Conservation (phyloP, 2,797 vertebrate genomes). For the Crax fasciolata region DNA sequence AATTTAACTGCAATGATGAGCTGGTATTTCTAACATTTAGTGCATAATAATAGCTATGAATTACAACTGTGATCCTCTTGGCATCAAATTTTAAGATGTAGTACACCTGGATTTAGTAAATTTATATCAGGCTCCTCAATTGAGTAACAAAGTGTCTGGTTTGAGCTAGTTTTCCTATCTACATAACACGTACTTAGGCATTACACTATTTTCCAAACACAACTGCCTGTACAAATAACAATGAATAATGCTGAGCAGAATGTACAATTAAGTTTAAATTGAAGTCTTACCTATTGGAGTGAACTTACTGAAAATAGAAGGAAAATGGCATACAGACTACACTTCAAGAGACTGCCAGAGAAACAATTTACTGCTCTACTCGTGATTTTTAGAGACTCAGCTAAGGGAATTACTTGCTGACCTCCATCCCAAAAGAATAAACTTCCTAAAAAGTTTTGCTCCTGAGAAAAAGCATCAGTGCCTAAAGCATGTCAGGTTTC, state of each 20-base stretch:
- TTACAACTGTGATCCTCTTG: neutral
- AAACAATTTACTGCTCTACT: slow-evolving; percentile 13
- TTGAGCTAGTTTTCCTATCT: neutral
- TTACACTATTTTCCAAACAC: neutral
- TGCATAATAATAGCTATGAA: neutral
- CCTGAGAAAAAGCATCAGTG: neutral
- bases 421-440: slow-evolving; percentile 62
- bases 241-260: neutral
- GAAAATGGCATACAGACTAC: neutral
- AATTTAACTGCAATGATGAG: neutral
- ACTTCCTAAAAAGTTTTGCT: neutral
- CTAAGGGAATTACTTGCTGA: slow-evolving; percentile 63
- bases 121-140: neutral
- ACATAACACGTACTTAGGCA: neutral
- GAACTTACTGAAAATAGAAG: neutral
- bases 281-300: neutral
- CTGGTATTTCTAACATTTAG: neutral
- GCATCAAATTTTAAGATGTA: neutral
- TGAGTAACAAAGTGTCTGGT: neutral
- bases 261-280: neutral
- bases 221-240: neutral
- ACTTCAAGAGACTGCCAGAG: neutral
- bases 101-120: neutral
- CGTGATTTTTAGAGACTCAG: slow-evolving; percentile 29
- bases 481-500: neutral